Conservation (phyloP, 2,888 invertebrate genomes). For the Microctonus brassicae region DNA sequence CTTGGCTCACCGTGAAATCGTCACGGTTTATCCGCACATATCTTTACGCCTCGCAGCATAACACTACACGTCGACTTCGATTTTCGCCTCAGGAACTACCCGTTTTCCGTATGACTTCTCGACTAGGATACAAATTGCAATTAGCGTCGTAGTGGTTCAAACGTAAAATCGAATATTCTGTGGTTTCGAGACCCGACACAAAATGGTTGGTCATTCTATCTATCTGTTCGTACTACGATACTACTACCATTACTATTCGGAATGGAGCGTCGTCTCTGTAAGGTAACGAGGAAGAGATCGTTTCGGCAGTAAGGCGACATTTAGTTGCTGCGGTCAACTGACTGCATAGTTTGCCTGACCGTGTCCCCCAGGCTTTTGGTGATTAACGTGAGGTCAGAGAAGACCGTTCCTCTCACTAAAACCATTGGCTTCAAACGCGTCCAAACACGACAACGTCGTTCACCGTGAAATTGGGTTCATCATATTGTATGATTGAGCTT, state of each 20-base stretch:
- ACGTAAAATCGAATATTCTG: constrained; percentile 37
- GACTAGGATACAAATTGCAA: constrained; percentile 35
- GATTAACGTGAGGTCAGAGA: constrained; percentile 68
- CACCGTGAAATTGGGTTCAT: constrained; percentile 31
- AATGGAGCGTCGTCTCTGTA: constrained; percentile 9
- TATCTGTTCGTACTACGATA: neutral
- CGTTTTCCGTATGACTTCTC: constrained; percentile 35
- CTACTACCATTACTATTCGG: neutral
- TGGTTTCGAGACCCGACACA: constrained; percentile 19
- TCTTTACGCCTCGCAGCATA: neutral
- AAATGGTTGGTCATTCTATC: constrained; percentile 25
- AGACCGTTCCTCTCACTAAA: constrained; percentile 17
- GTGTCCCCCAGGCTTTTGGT: constrained; percentile 65
- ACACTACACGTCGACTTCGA: constrained; percentile 22
- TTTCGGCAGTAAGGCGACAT: constrained; percentile 24
- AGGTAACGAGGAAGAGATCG: constrained; percentile 22
- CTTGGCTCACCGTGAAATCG: constrained; percentile 56
- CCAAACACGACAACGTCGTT: constrained; percentile 38
- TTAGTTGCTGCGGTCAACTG: constrained; percentile 67
- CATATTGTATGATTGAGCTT: constrained; percentile 37
- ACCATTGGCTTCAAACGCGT: constrained; percentile 33
- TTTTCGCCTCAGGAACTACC: constrained; percentile 40
- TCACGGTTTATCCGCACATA: constrained; percentile 35
- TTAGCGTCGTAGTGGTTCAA: constrained; percentile 23
- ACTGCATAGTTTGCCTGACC: constrained; percentile 63